Conservation (phyloP, 2,888 invertebrate species). For the Ochlodes sylvanus region DNA sequence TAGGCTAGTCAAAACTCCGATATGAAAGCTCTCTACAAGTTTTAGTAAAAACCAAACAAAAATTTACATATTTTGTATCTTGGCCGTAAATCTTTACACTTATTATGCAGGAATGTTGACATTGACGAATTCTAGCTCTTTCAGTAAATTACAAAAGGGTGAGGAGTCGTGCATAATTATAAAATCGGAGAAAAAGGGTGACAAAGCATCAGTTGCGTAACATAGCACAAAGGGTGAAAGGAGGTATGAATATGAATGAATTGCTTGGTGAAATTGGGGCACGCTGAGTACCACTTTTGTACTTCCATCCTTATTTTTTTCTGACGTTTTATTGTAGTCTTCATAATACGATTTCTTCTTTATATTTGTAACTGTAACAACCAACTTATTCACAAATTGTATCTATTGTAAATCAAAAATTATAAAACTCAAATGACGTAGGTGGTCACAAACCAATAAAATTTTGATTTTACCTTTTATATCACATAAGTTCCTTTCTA, state of each 20-base stretch:
- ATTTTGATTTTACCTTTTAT: too few species aligned
- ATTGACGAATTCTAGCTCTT: constrained; percentile 35
- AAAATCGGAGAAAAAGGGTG: constrained; percentile 65
- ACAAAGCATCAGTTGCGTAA: constrained; percentile 68
- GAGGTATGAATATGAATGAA: constrained; percentile 80
- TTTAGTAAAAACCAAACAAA: constrained; percentile 22
- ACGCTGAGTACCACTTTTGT: constrained; percentile 50
- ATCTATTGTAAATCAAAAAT: too few species aligned
- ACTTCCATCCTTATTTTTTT: constrained; percentile 47
- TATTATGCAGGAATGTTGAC: constrained; percentile 41
- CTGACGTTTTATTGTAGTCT: constrained; percentile 13
- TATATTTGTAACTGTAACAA: too few species aligned
- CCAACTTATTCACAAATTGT: too few species aligned
- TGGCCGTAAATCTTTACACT: constrained; percentile 28
- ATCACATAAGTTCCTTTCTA: too few species aligned
- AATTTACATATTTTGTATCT: constrained; percentile 30
- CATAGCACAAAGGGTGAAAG: constrained; percentile 73
- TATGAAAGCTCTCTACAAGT: neutral
- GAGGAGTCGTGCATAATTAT: constrained; percentile 59
- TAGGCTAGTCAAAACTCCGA: constrained; percentile 54
- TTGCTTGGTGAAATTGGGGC: constrained; percentile 73
- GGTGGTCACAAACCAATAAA: too few species aligned
- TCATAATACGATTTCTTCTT: constrained; percentile 39
- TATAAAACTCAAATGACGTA: too few species aligned
- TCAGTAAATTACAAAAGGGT: constrained; percentile 47